Percentiles rank a stretch among this genome's conserved stretches.
phyloP scores from a whole-genome alignment of 92 coral and sea anemone genomes.

The Heteractis magnifica region DNA sequence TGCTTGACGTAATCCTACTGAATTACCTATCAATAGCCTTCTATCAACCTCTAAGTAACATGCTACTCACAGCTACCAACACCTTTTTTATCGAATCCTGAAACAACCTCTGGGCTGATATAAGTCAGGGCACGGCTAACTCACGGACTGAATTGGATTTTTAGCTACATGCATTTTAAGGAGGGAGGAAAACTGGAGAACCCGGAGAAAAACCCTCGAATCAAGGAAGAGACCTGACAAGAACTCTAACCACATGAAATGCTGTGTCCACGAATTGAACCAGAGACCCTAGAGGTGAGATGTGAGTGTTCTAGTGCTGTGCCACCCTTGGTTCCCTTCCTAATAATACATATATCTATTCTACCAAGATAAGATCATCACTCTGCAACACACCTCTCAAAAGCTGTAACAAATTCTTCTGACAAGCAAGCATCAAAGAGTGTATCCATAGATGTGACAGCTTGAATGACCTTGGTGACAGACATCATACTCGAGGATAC shows the following conservation, averaged over 20 bases:
- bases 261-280: too few relatives aligned
- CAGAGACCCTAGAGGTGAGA: too few relatives aligned
- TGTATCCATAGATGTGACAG: conserved; percentile 52
- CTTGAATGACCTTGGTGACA: conserved; percentile 52
- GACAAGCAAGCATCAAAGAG: conserved; percentile 66
- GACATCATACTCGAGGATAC: conserved; percentile 69
- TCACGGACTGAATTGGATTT: too few relatives aligned
- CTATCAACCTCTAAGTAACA: neutral
- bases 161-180: too few relatives aligned
- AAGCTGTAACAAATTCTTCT: conserved; percentile 69
- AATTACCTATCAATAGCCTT: neutral
- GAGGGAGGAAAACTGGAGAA: too few relatives aligned
- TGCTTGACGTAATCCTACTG: too few relatives aligned
- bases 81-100: neutral
- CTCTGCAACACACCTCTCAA: conserved; percentile 67
- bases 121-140: too few relatives aligned
- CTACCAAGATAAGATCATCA: too few relatives aligned
- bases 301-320: too few relatives aligned
- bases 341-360: neutral
- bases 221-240: too few relatives aligned
- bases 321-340: neutral
- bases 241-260: too few relatives aligned
- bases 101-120: neutral
- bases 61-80: neutral
- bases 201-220: too few relatives aligned